Base-by-base conservation (phyloP, 1,140 invertebrate species). In the Sesamia nonagrioides region DNA sequence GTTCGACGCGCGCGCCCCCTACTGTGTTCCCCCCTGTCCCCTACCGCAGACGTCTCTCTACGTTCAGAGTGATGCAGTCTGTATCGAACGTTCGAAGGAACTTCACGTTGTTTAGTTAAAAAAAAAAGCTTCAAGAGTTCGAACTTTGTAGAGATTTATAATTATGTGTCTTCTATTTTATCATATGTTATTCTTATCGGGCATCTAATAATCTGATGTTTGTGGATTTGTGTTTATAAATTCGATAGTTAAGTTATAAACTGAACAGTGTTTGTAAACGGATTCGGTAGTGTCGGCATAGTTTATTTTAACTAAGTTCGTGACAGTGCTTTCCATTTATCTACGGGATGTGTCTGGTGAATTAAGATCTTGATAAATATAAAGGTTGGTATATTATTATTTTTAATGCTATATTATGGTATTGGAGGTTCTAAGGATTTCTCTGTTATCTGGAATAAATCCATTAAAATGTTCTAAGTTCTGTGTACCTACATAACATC, bases 81-180 rank as follows among this genome's bases (percentile, higher is more conserved):
- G 85, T 78, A 81, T 85, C 84, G 72, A 84, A 75, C 84, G 71
- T 81, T 77, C 71, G 75, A 45, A 45, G 78, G 63, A 58, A 40
- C 9, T 68, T 78, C 72, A 86, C 89, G 89, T 90, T 77, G 66
- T 52, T 79, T 80, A 11, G n/a, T 37, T 63, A 11, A 27, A 79
- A 83, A 27, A 79, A 83, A 89, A 91, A 92, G 87, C 90, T 88
- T 90, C 61, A 84, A 87, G 92, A 85, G 84, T 80, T 85, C 91
- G 92, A 92, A 91, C 92, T 94, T 94, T 92, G 82, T 87, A 83
- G 85, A 82, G 72, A 84, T 87, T 84, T 86, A 84, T 87, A 87
- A 90, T 89, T 86, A 89, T 88, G 89, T 89, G 88, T 84, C 84
- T 85, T 85, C 66, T 82, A 71, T 85, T 85, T 81, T 71, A 37